These are phyloP conservation scores for Cottoperca gobio DNA, from an alignment of 2,797 vertebrate species.

Conservation along the genomic window DNA sequence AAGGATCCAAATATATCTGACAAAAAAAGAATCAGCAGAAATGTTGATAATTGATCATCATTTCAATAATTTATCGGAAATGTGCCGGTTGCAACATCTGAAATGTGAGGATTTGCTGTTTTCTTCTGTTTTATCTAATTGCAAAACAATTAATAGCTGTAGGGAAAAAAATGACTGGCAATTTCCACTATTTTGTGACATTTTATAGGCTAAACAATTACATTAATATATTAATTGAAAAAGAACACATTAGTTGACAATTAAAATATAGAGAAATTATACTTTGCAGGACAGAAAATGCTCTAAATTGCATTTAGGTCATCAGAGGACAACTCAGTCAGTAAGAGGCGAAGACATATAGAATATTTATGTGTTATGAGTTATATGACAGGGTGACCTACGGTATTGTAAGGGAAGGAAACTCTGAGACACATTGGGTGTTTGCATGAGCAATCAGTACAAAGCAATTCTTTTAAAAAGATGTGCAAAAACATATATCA, in stretches of 20 bases:
- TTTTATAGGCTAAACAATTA: background rate
- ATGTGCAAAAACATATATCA: background rate
- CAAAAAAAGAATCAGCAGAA: background rate
- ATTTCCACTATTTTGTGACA: background rate
- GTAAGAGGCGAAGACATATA: background rate
- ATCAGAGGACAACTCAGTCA: background rate
- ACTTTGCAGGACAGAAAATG: background rate
- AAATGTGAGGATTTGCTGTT: background rate
- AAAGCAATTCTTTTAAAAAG: constrained; percentile 8
- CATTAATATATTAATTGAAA: background rate
- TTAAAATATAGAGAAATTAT: background rate
- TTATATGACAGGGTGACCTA: background rate
- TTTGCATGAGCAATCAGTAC: background rate
- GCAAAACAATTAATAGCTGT: background rate
- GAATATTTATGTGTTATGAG: background rate
- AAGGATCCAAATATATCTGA: background rate
- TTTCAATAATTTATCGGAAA: background rate
- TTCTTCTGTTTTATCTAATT: no score
- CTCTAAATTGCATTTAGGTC: constrained; percentile 4
- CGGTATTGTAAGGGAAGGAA: background rate
- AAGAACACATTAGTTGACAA: background rate
- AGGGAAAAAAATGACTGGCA: background rate
- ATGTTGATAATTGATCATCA: background rate
- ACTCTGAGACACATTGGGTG: background rate
- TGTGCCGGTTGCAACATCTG: background rate